Evolutionary conservation across 2,797 vertebrate species (phyloP), one percentile per base, ranked within the genome.

Genomic region (Bradypus variegatus): DNA sequence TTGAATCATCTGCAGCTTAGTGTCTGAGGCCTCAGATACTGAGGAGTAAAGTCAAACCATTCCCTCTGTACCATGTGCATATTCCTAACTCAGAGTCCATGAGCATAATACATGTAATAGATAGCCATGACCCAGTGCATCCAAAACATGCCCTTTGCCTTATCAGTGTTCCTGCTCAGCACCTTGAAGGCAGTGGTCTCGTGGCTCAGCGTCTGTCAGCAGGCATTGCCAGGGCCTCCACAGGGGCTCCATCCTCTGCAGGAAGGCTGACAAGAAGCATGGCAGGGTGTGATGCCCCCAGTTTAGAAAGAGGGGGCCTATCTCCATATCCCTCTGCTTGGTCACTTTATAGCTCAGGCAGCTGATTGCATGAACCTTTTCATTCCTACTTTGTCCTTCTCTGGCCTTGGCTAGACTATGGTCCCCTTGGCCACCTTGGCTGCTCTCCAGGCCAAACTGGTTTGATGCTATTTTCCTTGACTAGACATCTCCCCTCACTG

Each of bases 291-390:
- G 79, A 99, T 98, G 69, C 97, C 98, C 93, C 99, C 98, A 1
- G 98, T 98, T 98, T 98, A 98, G 96, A 98, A 41, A 98, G 23
- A 98, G 98, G 88, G 99, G 98, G 62, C 98, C 98, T 0, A 89
- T 97, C 93, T 98, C 98, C 58, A 97, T 96, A 86, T 98, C 98
- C 91, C 98, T 98, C 96, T 99, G 98, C 94, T 99, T 98, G 73
- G 98, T 98, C 58, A 98, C 98, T 98, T 98, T 98, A 95, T 98
- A 98, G 94, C 98, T 98, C 0, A 98, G 98, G 8, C 98, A 97
- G 3, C 98, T 98, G 69, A 99, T 98, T 98, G 98, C 83, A 98
- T 97, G 97, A 98, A 98, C 86, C 98, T 98, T 95, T 98, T 98
- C 89, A 98, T 98, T 94, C 99, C 98, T 60, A 98, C 98, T 93